phyloP scores from a whole-genome alignment of 2,888 invertebrate species.

The Epistrophella euchroma region DNA sequence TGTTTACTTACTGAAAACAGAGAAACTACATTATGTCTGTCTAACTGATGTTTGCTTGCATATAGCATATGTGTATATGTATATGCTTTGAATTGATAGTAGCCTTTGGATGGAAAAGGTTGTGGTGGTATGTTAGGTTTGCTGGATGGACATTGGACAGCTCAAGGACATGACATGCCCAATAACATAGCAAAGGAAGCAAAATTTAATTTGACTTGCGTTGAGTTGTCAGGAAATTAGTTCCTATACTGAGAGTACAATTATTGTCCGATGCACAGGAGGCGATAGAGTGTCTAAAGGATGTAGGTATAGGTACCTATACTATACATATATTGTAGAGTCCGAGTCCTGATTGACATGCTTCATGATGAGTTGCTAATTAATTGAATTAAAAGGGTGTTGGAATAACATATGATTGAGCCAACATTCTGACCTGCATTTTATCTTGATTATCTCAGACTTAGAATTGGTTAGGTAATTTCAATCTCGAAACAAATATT shows the following conservation, averaged over 20 bases:
- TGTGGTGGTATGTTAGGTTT: not conserved
- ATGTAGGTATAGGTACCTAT: not conserved
- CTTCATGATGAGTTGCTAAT: conserved; percentile 23
- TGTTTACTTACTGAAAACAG: conserved; percentile 30
- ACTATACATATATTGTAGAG: too few relatives aligned
- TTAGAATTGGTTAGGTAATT: not conserved
- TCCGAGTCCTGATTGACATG: conserved; percentile 8
- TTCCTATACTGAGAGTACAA: conserved; percentile 44
- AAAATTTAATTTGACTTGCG: conserved; percentile 57
- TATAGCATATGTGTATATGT: too few relatives aligned
- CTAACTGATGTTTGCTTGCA: conserved; percentile 39
- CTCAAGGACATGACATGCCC: conserved; percentile 25
- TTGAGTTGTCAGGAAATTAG: conserved; percentile 47
- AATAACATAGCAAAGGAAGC: conserved; percentile 20
- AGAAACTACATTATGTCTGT: conserved; percentile 38
- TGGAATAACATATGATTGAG: not conserved
- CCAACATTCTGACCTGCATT: not conserved
- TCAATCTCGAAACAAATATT: too few relatives aligned
- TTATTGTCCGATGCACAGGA: conserved; percentile 2
- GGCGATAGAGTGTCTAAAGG: not conserved
- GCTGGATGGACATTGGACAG: conserved; percentile 32
- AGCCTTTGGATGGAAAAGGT: conserved; percentile 5
- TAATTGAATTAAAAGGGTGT: conserved; percentile 30
- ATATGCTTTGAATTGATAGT: conserved; percentile 26
- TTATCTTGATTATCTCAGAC: not conserved